Evolutionary conservation across 1,140 invertebrate genomes (phyloP).

Genomic region (Apis laboriosa): DNA sequence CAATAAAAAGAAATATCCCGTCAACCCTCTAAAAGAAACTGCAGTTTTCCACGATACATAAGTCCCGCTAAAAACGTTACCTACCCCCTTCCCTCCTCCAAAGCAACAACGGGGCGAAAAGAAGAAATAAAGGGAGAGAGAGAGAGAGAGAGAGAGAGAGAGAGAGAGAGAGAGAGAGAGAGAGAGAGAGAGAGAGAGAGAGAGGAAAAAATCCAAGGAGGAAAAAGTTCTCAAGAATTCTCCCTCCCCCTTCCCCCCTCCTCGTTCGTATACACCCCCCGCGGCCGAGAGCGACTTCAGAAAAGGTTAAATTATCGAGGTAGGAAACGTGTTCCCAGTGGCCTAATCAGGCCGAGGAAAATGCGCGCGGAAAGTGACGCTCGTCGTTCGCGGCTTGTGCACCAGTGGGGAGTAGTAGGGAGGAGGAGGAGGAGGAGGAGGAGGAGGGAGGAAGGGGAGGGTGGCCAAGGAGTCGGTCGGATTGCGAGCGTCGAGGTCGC

Average conservation of each 20-base stretch:
- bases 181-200: background rate
- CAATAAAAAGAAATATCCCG: too few relatives aligned
- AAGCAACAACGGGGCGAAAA: background rate
- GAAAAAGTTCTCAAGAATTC: background rate
- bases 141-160: background rate
- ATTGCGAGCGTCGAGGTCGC: slow-evolving; percentile 75
- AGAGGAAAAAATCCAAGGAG: background rate
- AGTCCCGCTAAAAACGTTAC: background rate
- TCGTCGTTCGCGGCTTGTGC: slow-evolving; percentile 33
- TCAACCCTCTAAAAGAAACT: too few relatives aligned
- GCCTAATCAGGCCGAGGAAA: slow-evolving; percentile 75
- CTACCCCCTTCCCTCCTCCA: background rate
- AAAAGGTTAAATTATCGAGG: slow-evolving; percentile 47
- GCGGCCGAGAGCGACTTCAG: background rate
- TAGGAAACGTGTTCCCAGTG: slow-evolving; percentile 47
- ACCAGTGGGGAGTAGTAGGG: slow-evolving; percentile 14
- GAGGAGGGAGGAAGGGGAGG: background rate
- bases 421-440: slow-evolving; percentile 20
- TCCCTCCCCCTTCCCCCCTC: background rate
- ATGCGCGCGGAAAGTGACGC: slow-evolving; percentile 58
- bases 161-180: background rate
- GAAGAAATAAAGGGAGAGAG: background rate
- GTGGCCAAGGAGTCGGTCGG: slow-evolving; percentile 50
- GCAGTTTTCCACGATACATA: too few relatives aligned
- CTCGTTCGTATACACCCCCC: background rate